Evolutionary conservation across 1,140 invertebrate species (phyloP).

Genomic region (Ectropis grisescens): DNA sequence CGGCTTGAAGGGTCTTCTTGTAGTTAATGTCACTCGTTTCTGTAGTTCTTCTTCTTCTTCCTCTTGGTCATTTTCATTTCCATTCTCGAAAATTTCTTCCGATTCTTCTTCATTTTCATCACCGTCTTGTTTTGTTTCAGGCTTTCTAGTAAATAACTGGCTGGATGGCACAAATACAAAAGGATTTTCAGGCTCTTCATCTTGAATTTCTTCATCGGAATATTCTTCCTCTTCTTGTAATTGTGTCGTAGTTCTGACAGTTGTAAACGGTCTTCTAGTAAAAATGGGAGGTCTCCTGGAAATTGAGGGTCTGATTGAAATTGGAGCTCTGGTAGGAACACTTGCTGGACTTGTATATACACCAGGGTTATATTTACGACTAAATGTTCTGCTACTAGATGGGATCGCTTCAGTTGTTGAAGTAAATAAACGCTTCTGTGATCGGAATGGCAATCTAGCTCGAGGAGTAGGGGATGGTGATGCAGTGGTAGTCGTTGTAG

Average conservation of each 20-base stretch:
- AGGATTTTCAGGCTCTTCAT: constrained; percentile 59
- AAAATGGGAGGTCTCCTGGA: constrained; percentile 53
- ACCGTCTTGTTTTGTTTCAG: constrained; percentile 33
- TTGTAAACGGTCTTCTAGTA: constrained; percentile 49
- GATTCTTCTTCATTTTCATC: constrained; percentile 34
- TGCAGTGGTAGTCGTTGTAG: constrained; percentile 37
- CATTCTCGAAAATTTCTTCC: constrained; percentile 20
- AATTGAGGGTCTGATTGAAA: constrained; percentile 23
- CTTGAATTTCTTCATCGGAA: constrained; percentile 61
- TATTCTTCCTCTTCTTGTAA: constrained; percentile 57
- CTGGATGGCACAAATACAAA: constrained; percentile 58
- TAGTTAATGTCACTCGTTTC: constrained; percentile 24
- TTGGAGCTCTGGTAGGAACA: constrained; percentile 25
- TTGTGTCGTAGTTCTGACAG: constrained; percentile 37
- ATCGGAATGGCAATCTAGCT: constrained; percentile 50
- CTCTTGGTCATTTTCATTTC: constrained; percentile 32
- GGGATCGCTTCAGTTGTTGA: constrained; percentile 53
- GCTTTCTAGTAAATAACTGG: constrained; percentile 56
- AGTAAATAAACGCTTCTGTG: constrained; percentile 49
- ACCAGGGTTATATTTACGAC: constrained; percentile 63
- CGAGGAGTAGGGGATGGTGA: constrained; percentile 28
- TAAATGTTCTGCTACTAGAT: constrained; percentile 53
- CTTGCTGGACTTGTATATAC: constrained; percentile 60
- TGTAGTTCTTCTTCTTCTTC: constrained; percentile 29
- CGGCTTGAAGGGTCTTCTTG: constrained; percentile 39